Evolutionary conservation across 1,140 invertebrate species (phyloP), one percentile per base, ranked within the genome.

Genomic region (Piezodorus guildinii): DNA sequence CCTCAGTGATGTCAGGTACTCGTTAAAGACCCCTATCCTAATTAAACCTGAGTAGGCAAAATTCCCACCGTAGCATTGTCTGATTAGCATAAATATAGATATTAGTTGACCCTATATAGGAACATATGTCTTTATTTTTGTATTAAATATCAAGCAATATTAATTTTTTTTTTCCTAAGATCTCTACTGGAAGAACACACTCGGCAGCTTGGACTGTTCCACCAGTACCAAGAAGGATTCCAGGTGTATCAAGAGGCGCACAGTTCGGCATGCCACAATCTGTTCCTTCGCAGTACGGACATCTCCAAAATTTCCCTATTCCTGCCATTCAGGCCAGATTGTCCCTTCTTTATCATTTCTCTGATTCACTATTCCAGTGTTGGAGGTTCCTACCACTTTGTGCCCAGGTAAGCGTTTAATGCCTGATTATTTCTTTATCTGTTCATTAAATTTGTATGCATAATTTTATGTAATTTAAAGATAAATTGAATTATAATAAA

Each of bases 201-300:
- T 81, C 80, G 70, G 79, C 81, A 21, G 83, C 82, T 3, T 85
- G 83, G 83, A 83, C 83, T 21, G 76, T 81, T 2, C 76, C 78
- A 0, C 75, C 78, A 6, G 70, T 80, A 27, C 77, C 76, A 5
- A 70, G 77, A 63, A 70, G 74, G 19, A 34, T 45, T 12, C 77
- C 79, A 12, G 80, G 80, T 6, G 8, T 63, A 16, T 76, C 77
- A 8, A 71, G 75, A 44, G 75, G 75, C 3, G 69, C 81, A 60
- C 77, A 76, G 67, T 77, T 84, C 49, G 81, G 81, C 21, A 62
- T 77, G 1, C 83, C 83, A 0, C 67, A 69, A 3, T 69, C 74
- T 46, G 75, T 84, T 59, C 83, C 83, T 4, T 69, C 76, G 0
- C 81, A 85, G 71, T 86, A 81, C 69, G 75, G 76, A 15, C 74